phyloP scores from a whole-genome alignment of 2,888 invertebrate genomes.

The Ichneumon xanthorius region DNA sequence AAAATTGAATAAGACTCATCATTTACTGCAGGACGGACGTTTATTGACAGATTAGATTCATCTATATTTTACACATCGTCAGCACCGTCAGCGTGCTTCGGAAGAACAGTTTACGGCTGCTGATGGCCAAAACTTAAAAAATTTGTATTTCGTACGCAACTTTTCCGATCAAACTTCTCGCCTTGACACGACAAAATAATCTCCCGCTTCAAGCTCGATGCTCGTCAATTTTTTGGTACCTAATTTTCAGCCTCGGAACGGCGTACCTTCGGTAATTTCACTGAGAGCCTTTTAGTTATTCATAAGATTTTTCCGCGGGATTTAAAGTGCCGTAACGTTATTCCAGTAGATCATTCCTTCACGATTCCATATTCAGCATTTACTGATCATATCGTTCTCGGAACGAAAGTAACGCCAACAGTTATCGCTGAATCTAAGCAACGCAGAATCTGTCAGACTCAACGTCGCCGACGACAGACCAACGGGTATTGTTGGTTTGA shows the following conservation, averaged over 20 bases:
- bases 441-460: not conserved
- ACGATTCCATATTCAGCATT: not conserved
- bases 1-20: not conserved
- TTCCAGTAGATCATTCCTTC: not conserved
- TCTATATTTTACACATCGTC: not conserved
- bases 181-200: not conserved
- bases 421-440: not conserved
- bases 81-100: not conserved
- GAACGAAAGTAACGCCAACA: not conserved
- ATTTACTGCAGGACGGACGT: not conserved
- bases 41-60: not conserved
- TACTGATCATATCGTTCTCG: not conserved
- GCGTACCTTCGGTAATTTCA: not conserved
- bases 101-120: not conserved
- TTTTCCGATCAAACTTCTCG: no score
- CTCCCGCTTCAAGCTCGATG: not conserved
- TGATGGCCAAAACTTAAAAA: not conserved
- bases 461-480: not conserved
- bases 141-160: no score
- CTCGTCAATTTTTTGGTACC: not conserved
- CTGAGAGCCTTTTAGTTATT: not conserved
- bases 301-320: not conserved
- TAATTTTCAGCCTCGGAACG: not conserved
- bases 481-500: not conserved
- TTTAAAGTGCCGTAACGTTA: not conserved